phyloP scores from a whole-genome alignment of 2,797 vertebrate genomes.

The Brotula barbata region DNA sequence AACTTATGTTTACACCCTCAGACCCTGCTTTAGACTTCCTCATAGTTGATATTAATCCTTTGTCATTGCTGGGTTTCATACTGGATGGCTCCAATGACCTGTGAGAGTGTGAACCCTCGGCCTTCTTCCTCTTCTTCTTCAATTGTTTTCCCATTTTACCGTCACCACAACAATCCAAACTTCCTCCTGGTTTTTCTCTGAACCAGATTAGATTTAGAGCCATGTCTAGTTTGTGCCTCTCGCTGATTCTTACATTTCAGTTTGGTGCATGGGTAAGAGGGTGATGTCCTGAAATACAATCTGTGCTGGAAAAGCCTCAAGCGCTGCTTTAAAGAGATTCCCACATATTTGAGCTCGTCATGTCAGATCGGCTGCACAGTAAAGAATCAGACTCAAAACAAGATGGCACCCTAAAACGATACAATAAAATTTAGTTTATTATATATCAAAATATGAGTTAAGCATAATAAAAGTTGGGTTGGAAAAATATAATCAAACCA shows the following conservation, averaged over 20 bases:
- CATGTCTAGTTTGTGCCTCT: background rate
- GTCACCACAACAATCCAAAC: conserved; percentile 1
- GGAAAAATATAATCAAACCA: too few species aligned
- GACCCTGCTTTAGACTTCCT: conserved; percentile 28
- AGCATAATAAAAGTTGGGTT: too few species aligned
- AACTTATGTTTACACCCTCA: conserved; percentile 15
- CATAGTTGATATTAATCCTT: conserved; percentile 27
- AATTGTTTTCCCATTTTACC: background rate
- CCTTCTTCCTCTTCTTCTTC: background rate
- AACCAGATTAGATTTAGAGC: background rate
- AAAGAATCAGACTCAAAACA: too few species aligned
- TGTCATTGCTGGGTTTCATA: conserved; percentile 24
- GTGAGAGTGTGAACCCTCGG: conserved; percentile 49
- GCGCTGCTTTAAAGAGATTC: too few species aligned
- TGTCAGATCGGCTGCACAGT: too few species aligned
- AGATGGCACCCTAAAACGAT: too few species aligned
- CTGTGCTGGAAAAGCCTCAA: too few species aligned
- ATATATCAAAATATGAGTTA: too few species aligned
- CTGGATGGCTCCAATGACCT: conserved; percentile 44
- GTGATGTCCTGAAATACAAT: too few species aligned
- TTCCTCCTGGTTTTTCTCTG: too few species aligned
- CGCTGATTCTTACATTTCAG: background rate
- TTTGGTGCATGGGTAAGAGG: background rate
- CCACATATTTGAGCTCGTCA: too few species aligned
- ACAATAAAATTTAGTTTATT: too few species aligned